phyloP scores from a whole-genome alignment of 2,113 vertebrate genomes.

The Anhinga rufa region DNA sequence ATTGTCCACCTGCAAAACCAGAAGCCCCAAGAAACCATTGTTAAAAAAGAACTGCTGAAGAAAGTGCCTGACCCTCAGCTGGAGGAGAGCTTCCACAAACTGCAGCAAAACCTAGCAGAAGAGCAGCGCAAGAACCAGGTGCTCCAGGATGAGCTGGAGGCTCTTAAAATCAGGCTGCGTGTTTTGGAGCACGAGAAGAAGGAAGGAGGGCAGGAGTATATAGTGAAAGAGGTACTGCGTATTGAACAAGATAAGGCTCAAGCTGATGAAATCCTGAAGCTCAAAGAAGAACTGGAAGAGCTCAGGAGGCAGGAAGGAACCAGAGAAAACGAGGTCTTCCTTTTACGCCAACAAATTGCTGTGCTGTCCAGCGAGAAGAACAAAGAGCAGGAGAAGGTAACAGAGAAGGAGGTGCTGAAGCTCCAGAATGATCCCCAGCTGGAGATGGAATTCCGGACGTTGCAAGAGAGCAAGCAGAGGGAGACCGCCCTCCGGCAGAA shows the following conservation, averaged over 20 bases:
- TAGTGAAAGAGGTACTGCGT: constrained; percentile 92
- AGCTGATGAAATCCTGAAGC: constrained; percentile 83
- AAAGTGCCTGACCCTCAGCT: constrained; percentile 90
- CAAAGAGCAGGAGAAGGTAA: constrained; percentile 86
- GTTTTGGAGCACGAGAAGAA: constrained; percentile 81
- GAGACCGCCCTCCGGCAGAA: constrained; percentile 75
- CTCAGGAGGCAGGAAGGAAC: constrained; percentile 82
- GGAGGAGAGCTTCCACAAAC: constrained; percentile 84
- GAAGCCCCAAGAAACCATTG: constrained; percentile 84
- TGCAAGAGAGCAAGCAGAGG: constrained; percentile 81
- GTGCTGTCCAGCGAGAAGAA: constrained; percentile 83
- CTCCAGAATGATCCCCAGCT: constrained; percentile 92
- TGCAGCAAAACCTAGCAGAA: constrained; percentile 84
- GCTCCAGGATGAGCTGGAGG: constrained; percentile 85
- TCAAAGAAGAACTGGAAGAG: constrained; percentile 88
- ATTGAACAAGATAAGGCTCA: constrained; percentile 91
- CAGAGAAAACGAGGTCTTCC: constrained; percentile 82
- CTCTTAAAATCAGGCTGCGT: constrained; percentile 75
- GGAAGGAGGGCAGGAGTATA: constrained; percentile 89
- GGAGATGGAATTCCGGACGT: constrained; percentile 80
- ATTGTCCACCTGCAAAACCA: constrained; percentile 85
- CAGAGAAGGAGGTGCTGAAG: constrained; percentile 89
- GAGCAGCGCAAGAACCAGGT: constrained; percentile 84
- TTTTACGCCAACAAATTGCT: constrained; percentile 81
- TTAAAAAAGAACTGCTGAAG: constrained; percentile 90